phyloP scores from a whole-genome alignment of 2,797 vertebrate species.

The Glyptemys insculpta region DNA sequence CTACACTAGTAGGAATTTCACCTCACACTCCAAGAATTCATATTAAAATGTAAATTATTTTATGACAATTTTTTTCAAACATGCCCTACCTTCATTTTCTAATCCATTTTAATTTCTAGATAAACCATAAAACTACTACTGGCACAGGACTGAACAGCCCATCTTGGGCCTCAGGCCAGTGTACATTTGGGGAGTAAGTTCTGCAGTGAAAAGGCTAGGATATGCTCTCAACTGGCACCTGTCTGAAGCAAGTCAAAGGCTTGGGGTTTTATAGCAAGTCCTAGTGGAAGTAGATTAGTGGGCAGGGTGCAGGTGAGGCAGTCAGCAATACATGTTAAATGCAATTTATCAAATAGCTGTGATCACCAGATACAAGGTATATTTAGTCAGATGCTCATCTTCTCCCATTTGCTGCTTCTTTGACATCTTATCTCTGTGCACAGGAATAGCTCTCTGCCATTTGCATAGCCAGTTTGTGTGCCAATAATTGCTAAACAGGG shows the following conservation, averaged over 20 bases:
- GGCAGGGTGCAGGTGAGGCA: neutral
- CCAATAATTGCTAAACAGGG: neutral
- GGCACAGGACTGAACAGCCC: neutral
- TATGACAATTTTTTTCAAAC: neutral
- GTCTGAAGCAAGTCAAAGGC: neutral
- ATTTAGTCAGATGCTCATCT: neutral
- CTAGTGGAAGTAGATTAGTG: neutral
- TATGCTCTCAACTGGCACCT: neutral
- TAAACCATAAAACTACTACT: neutral
- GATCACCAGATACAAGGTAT: neutral
- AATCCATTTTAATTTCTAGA: neutral
- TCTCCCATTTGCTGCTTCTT: neutral
- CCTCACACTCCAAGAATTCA: neutral
- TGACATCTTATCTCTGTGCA: neutral
- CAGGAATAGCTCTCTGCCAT: neutral
- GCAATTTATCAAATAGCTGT: neutral
- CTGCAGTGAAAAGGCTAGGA: neutral
- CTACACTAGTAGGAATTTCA: neutral
- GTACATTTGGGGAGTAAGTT: neutral
- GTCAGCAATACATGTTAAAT: neutral
- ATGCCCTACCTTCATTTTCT: neutral
- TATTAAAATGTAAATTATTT: fast-evolving
- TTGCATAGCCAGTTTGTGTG: neutral
- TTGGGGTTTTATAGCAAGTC: neutral
- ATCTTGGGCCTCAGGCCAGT: neutral